These are phyloP conservation scores for Cotesia congregata DNA, from an alignment of 2,888 invertebrate species.

Conservation along the genomic window DNA sequence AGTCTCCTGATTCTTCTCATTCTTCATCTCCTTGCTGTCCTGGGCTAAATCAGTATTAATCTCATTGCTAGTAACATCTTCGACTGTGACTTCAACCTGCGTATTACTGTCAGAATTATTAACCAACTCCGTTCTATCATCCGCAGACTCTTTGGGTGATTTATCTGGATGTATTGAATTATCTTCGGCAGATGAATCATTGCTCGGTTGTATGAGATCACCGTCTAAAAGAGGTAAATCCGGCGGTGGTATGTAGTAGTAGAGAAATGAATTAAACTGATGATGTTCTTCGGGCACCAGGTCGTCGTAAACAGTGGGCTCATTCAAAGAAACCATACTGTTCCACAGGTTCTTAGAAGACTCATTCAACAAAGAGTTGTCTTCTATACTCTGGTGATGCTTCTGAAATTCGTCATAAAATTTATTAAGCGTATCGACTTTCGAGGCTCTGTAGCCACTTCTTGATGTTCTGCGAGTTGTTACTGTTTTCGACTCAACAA, in stretches of 20 bases:
- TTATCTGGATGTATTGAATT: neutral
- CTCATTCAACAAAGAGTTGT: constrained; percentile 41
- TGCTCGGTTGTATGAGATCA: constrained; percentile 64
- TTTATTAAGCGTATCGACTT: neutral
- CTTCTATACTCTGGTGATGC: constrained; percentile 31
- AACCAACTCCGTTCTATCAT: neutral
- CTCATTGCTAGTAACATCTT: constrained; percentile 15
- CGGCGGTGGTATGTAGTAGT: constrained; percentile 74
- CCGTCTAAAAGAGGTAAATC: constrained; percentile 70
- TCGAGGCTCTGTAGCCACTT: no score
- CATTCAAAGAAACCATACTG: constrained; percentile 29
- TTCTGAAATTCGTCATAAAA: no score
- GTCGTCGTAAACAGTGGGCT: constrained; percentile 38
- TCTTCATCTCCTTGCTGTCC: constrained; percentile 11
- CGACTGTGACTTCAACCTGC: constrained; percentile 1
- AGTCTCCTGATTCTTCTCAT: neutral
- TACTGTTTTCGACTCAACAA: no score
- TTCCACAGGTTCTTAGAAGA: constrained; percentile 34
- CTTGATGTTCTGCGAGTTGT: no score
- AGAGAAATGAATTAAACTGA: constrained; percentile 73
- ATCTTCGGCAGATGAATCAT: neutral
- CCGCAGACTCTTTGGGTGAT: neutral
- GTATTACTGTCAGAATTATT: neutral
- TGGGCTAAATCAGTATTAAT: constrained; percentile 5
- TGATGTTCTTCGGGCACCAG: constrained; percentile 59